Evolutionary conservation across 2,113 vertebrate species (phyloP).

Genomic region (Gracilinanus agilis): DNA sequence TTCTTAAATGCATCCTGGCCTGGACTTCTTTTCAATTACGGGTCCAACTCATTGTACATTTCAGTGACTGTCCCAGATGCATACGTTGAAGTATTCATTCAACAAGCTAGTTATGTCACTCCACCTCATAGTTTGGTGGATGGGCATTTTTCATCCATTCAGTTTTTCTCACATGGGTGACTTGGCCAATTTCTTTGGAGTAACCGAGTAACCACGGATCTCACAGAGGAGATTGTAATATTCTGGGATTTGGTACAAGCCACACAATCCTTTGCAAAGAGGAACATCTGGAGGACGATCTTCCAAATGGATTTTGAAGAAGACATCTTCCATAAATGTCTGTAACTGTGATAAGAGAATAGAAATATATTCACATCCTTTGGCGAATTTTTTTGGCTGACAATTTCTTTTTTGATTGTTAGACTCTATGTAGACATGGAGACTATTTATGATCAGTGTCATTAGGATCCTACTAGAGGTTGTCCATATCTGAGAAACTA

Average conservation of each 20-base stretch:
- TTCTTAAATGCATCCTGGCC: neutral
- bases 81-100: neutral
- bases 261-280: neutral
- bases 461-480: neutral
- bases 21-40: neutral
- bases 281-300: neutral
- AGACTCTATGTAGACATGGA: neutral
- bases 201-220: neutral
- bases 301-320: neutral
- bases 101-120: neutral
- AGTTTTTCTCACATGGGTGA: neutral
- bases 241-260: neutral
- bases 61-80: neutral
- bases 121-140: neutral
- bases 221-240: neutral
- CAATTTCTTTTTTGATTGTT: neutral
- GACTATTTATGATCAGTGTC: neutral
- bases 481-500: neutral
- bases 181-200: neutral
- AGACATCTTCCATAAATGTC: neutral
- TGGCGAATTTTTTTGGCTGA: neutral
- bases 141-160: neutral
- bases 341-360: neutral
- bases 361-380: neutral
- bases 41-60: neutral